A percentile compares a stretch with the other conserved stretches of the same genome.
These are phyloP conservation scores for Rhagologus leucostigma DNA, from an alignment of 2,113 vertebrate genomes.

Conservation along the genomic window DNA sequence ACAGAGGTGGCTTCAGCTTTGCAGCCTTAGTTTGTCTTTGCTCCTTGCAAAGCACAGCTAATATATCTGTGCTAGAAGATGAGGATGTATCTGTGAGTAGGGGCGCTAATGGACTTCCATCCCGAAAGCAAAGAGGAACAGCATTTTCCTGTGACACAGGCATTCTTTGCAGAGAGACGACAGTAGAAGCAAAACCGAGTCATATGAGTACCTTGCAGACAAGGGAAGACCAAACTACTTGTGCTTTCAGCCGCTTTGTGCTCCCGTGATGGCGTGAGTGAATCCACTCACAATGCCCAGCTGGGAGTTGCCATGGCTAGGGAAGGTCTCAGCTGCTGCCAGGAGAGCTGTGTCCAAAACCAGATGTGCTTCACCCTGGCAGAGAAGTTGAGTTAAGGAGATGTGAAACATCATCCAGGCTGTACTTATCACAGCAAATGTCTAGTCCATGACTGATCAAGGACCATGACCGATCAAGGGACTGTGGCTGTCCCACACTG, in stretches of 20 bases:
- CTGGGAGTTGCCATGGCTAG: not conserved
- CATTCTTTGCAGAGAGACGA: not conserved
- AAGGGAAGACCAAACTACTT: not conserved
- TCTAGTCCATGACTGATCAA: not conserved
- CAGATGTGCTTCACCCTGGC: not conserved
- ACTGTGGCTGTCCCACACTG: not conserved
- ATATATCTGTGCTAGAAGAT: not conserved
- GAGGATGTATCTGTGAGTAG: not conserved
- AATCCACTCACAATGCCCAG: not conserved
- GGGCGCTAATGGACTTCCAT: not conserved
- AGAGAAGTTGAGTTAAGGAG: not conserved
- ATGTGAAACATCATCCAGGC: not conserved
- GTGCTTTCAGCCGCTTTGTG: not conserved
- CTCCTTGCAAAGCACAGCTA: not conserved
- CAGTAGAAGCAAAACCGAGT: not conserved
- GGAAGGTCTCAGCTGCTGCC: not conserved
- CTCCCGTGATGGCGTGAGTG: not conserved
- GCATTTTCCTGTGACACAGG: not conserved
- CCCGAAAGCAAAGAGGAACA: not conserved
- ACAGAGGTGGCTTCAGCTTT: not conserved
- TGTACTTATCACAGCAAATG: not conserved
- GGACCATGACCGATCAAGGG: accelerated
- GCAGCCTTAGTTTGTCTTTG: not conserved
- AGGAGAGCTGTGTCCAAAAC: not conserved
- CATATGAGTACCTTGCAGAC: not conserved